A percentile compares a stretch with the other conserved stretches of the same genome.
phyloP scores from a whole-genome alignment of 2,797 vertebrate species.

The Todus mexicanus region DNA sequence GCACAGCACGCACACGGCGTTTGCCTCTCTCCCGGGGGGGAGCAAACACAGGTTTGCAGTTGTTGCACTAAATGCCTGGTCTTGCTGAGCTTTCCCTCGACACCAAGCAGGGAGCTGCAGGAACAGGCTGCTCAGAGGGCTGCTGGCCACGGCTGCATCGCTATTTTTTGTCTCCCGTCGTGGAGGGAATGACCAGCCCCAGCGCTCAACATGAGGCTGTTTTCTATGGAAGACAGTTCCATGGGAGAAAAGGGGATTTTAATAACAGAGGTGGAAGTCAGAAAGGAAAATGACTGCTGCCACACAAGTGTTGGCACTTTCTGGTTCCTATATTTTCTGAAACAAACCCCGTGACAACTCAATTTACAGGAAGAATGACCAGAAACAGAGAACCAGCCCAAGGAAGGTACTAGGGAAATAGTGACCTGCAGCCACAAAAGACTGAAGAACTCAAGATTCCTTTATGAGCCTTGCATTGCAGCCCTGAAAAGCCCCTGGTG shows the following conservation, averaged over 20 bases:
- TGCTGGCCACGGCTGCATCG: neutral
- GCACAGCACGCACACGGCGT: fast-evolving
- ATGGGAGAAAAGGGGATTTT: neutral
- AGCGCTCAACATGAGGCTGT: neutral
- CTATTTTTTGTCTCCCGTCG: neutral
- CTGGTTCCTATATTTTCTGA: neutral
- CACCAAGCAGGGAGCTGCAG: neutral
- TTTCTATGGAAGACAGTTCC: neutral
- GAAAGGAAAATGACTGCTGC: neutral
- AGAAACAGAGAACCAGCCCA: neutral
- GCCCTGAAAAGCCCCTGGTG: no score
- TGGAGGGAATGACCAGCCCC: neutral
- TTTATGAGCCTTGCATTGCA: neutral
- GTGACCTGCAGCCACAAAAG: neutral
- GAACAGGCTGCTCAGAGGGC: neutral
- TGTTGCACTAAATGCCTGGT: neutral
- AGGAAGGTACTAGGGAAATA: neutral
- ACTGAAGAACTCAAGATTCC: neutral
- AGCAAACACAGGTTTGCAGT: neutral
- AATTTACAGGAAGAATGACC: neutral
- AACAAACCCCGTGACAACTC: fast-evolving
- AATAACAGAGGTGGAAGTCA: neutral
- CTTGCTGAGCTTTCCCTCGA: neutral
- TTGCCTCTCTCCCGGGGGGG: no score
- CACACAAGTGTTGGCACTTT: neutral